A percentile compares a stretch with the other conserved stretches of the same genome.
Evolutionary conservation across 2,797 vertebrate species (phyloP).

Genomic region (Eulemur mongoz): DNA sequence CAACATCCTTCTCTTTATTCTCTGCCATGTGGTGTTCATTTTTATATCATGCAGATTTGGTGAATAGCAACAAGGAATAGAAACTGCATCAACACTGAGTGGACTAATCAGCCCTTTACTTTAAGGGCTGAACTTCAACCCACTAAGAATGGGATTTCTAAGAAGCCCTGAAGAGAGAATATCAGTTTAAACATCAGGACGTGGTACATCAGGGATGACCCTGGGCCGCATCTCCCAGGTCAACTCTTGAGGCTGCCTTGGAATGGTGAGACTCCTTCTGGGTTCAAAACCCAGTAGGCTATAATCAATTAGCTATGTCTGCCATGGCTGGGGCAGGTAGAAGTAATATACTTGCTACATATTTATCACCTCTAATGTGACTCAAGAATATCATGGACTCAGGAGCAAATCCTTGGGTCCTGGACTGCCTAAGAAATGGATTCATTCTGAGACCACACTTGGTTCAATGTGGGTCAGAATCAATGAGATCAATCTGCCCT

Average conservation of each 20-base stretch:
- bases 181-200: background rate
- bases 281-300: background rate
- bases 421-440: background rate
- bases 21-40: background rate
- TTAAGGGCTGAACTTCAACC: constrained; percentile 5
- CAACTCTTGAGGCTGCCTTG: background rate
- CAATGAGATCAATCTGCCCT: background rate
- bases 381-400: background rate
- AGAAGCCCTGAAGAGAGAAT: background rate
- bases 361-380: background rate
- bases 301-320: background rate
- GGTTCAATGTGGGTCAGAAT: background rate
- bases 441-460: background rate
- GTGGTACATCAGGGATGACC: background rate
- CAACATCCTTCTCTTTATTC: background rate
- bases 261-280: background rate
- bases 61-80: background rate
- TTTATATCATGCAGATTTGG: background rate
- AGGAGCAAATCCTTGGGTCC: background rate
- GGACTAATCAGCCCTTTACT: background rate
- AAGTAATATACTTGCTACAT: background rate
- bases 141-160: background rate
- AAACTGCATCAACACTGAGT: background rate
- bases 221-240: background rate
- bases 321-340: background rate